Percentiles rank a stretch among this genome's conserved stretches.
phyloP scores from a whole-genome alignment of 2,888 invertebrate species.

The Crematogaster levior region DNA sequence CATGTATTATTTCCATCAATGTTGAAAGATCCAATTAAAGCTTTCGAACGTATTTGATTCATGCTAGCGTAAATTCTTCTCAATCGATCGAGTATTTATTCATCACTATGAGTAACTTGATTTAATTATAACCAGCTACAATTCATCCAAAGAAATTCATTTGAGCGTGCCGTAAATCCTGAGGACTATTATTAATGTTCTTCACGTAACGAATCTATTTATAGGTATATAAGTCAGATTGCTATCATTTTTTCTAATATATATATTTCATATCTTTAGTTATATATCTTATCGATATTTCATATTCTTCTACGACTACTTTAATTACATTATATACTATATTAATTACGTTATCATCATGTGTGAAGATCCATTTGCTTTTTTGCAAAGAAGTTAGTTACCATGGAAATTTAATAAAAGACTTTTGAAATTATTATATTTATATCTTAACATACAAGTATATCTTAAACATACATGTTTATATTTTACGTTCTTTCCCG shows the following conservation, averaged over 20 bases:
- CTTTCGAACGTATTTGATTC: conserved; percentile 5
- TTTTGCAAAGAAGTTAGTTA: not conserved
- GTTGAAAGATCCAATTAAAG: conserved; percentile 26
- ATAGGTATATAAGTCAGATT: not conserved
- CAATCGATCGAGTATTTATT: conserved; percentile 3
- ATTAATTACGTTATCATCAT: not conserved
- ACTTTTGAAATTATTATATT: not conserved
- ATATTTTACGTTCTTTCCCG: not conserved
- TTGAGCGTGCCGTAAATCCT: conserved; percentile 18
- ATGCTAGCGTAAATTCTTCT: conserved; percentile 40
- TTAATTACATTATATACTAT: conserved; percentile 18
- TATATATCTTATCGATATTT: too few species aligned
- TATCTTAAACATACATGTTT: not conserved
- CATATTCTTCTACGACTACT: too few species aligned
- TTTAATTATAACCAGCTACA: conserved; percentile 23
- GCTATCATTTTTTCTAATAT: not conserved
- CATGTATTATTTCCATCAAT: not conserved
- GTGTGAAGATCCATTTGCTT: not conserved
- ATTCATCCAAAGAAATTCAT: conserved; percentile 4
- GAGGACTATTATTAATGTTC: conserved; percentile 14
- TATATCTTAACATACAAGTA: too few species aligned
- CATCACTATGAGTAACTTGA: conserved; percentile 8
- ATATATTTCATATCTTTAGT: not conserved
- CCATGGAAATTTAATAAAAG: not conserved
- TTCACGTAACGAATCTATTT: conserved; percentile 13